Evolutionary conservation across 1,140 invertebrate species (phyloP).

Genomic region (Laupala kohalensis): DNA sequence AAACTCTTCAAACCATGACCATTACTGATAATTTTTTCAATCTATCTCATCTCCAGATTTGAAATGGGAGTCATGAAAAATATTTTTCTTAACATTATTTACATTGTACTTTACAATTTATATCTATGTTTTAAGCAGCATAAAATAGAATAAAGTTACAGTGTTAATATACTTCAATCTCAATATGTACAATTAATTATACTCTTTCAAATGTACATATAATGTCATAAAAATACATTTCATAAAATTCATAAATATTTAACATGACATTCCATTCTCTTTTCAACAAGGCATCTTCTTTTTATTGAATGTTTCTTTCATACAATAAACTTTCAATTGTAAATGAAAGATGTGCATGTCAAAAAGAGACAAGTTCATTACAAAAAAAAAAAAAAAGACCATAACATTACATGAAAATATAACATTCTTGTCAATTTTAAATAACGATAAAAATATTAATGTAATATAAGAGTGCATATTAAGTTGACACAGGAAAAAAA

Average conservation of each 20-base stretch:
- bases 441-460: too few species aligned
- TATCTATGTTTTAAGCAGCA: background rate
- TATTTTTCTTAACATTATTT: background rate
- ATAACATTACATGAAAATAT: too few species aligned
- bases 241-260: background rate
- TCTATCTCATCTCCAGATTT: too few species aligned
- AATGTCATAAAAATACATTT: background rate
- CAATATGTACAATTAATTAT: background rate
- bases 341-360: background rate
- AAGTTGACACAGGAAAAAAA: too few species aligned
- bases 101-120: background rate
- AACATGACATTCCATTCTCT: background rate
- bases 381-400: background rate
- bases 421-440: too few species aligned
- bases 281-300: background rate
- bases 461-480: too few species aligned
- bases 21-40: too few species aligned
- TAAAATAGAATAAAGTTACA: background rate
- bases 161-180: background rate
- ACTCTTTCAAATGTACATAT: background rate
- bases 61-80: background rate
- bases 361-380: background rate
- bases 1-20: too few species aligned
- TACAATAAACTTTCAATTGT: background rate
- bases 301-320: background rate